Percentiles rank a stretch among this genome's conserved stretches.
Evolutionary conservation across 2,888 invertebrate species (phyloP).

Genomic region (Spodoptera exigua): DNA sequence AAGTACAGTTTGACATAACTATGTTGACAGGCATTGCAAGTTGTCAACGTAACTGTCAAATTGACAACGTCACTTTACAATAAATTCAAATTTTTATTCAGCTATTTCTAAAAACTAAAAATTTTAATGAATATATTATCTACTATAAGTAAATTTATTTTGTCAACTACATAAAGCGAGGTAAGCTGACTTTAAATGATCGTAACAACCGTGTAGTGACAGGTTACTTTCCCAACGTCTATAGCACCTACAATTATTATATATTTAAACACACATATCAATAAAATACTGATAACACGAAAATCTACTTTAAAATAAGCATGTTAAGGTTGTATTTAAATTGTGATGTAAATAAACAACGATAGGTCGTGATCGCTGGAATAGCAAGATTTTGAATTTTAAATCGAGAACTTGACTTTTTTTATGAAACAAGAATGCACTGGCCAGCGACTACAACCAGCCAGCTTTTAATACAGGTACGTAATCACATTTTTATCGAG

Average conservation of each 20-base stretch:
- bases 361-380: slow-evolving; percentile 60
- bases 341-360: slow-evolving; percentile 30
- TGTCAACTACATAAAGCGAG: slow-evolving; percentile 46
- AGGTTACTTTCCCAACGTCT: slow-evolving; percentile 37
- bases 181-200: slow-evolving; percentile 35
- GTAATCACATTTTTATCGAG: slow-evolving; percentile 38
- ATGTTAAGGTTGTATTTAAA: slow-evolving; percentile 33
- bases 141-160: slow-evolving; percentile 1
- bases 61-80: too few relatives aligned
- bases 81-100: too few relatives aligned
- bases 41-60: too few relatives aligned
- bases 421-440: slow-evolving; percentile 47
- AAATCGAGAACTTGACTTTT: slow-evolving; percentile 60
- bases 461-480: slow-evolving; percentile 25
- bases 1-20: too few relatives aligned
- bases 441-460: slow-evolving; percentile 40
- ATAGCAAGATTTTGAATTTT: slow-evolving; percentile 68
- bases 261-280: slow-evolving; percentile 33
- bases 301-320: slow-evolving; percentile 28
- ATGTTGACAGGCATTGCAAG: too few relatives aligned
- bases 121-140: too few relatives aligned
- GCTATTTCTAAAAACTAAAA: too few relatives aligned
- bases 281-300: slow-evolving; percentile 21
- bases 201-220: slow-evolving; percentile 33
- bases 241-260: slow-evolving; percentile 35